Evolutionary conservation across 1,140 invertebrate genomes (phyloP), one percentile per base, ranked within the genome.

Genomic region (Lepidostoma basale): DNA sequence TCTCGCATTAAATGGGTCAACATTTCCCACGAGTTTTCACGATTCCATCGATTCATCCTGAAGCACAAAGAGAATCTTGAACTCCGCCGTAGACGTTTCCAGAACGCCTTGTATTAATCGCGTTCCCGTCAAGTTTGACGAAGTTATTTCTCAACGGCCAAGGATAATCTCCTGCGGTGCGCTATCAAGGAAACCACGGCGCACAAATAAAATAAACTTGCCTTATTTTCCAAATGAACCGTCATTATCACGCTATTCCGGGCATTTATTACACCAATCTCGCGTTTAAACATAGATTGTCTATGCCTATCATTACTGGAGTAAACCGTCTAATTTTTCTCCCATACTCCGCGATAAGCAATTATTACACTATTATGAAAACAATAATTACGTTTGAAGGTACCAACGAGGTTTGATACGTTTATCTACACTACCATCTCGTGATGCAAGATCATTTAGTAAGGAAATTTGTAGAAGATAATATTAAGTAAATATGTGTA

Each of bases 71-170:
- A n/a, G 14, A n/a, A 36, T 36, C 33, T 1, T 12, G 33, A n/a
- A 36, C 33, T n/a, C 10, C 33, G 9, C 9, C 14, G 33, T 36
- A 36, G 33, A 9, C 10, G 2, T 36, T 2, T 12, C 33, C 28
- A 6, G 56, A 42, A 23, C 59, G 45, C 59, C 59, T 1, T 45
- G 39, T 62, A 52, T 58, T 58, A 33, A 58, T 63, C 26, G 25
- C 45, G 28, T 36, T 47, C 49, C 25, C 44, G 25, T 36, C 60
- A 63, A 63, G 42, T 65, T 65, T 45, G 20, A 44, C 63, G 22
- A 66, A 56, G 49, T 66, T 56, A 66, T 70, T 70, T 67, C 59
- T 67, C 64, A 70, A 68, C 64, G 42, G 44, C 42, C 47, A 54
- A 60, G 60, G 65, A 59, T 67, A 67, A 70, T 67, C 69, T 67